Evolutionary conservation across 2,888 invertebrate genomes (phyloP).

Genomic region (Drymonia ruficornis): DNA sequence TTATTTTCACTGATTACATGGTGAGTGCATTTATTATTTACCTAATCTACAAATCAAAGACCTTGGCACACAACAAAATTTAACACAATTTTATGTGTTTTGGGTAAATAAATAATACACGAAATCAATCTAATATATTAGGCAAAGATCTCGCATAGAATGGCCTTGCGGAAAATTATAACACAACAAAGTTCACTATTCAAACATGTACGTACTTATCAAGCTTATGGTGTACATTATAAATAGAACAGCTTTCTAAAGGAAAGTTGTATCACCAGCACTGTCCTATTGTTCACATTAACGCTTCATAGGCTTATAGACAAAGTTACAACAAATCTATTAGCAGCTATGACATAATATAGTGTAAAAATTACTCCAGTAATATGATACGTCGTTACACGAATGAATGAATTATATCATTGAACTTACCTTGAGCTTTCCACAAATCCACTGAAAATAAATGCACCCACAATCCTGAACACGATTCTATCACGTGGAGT

Average conservation of each 20-base stretch:
- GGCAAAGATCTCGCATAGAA: not conserved
- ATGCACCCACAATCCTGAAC: constrained; percentile 16
- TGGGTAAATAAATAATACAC: too few relatives aligned
- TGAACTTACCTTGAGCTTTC: constrained; percentile 31
- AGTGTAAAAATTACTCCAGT: constrained; percentile 71
- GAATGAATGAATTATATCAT: constrained; percentile 18
- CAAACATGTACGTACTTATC: not conserved
- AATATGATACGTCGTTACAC: constrained; percentile 63
- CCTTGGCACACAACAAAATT: too few relatives aligned
- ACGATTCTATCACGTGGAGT: constrained; percentile 28
- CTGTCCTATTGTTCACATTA: not conserved
- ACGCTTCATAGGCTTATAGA: not conserved
- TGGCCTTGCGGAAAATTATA: constrained; percentile 2
- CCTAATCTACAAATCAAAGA: too few relatives aligned
- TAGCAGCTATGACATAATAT: constrained; percentile 81
- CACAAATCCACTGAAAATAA: constrained; percentile 21
- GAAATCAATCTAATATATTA: not conserved
- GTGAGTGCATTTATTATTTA: too few relatives aligned
- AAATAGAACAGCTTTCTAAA: constrained; percentile 1
- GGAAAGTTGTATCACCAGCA: not conserved
- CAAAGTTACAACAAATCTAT: constrained; percentile 54
- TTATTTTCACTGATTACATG: too few relatives aligned
- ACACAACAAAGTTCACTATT: constrained; percentile 3
- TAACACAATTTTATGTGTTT: too few relatives aligned
- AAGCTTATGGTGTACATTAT: not conserved